A percentile compares a stretch with the other conserved stretches of the same genome.
Evolutionary conservation across 2,113 vertebrate genomes (phyloP).

Genomic region (Rhinolophus sinicus): DNA sequence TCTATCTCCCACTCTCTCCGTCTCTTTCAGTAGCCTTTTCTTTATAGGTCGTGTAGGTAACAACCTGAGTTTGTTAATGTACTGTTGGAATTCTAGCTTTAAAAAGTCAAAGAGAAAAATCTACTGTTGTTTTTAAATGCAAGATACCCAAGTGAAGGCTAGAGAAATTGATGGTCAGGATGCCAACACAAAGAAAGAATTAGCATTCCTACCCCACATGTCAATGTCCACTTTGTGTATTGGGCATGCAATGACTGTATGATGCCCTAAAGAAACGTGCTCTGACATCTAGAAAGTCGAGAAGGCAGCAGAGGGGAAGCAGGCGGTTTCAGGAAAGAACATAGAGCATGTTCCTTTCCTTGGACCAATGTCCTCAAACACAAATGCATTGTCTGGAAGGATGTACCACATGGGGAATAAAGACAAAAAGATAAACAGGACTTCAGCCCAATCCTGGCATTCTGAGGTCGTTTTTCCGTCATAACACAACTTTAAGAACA

Average conservation of each 20-base stretch:
- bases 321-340: not conserved
- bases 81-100: not conserved
- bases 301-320: not conserved
- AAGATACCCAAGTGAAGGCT: not conserved
- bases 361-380: not conserved
- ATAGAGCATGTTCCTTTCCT: not conserved
- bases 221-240: not conserved
- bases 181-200: not conserved
- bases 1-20: not conserved
- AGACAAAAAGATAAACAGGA: not conserved
- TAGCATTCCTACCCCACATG: rapidly evolving
- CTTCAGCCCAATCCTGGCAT: not conserved
- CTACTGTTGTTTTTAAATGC: not conserved
- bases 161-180: not conserved
- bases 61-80: not conserved
- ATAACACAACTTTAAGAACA: not conserved
- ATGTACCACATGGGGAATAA: not conserved
- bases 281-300: not conserved
- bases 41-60: not conserved
- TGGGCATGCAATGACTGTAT: not conserved
- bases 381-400: not conserved
- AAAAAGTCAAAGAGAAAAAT: slow-evolving; percentile 13
- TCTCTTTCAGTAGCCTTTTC: not conserved
- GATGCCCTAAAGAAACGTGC: not conserved
- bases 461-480: not conserved